These are phyloP conservation scores for Trichonephila inaurata DNA, from an alignment of 1,140 invertebrate genomes.

Conservation along the genomic window DNA sequence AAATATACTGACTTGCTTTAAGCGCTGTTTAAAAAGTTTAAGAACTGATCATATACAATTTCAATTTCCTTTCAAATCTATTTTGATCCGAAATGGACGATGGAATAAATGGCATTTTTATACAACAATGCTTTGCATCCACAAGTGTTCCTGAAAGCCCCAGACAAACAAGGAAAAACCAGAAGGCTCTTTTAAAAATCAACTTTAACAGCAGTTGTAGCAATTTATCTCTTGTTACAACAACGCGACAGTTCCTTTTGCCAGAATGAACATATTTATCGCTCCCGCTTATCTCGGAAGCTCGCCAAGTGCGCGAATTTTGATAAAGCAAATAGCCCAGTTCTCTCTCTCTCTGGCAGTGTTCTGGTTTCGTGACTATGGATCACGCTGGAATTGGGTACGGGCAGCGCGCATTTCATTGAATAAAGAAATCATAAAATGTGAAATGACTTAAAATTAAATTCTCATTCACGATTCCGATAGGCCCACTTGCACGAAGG, in stretches of 20 bases:
- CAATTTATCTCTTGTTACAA: constrained; percentile 39
- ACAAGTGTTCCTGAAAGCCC: neutral
- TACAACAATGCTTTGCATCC: neutral
- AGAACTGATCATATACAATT: neutral
- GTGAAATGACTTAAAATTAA: constrained; percentile 28
- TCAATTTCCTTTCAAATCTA: neutral
- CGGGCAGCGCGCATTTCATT: neutral
- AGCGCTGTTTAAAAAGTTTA: neutral
- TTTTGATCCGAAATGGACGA: neutral
- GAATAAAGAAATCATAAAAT: constrained; percentile 42
- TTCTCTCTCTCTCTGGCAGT: neutral
- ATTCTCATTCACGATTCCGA: constrained; percentile 1
- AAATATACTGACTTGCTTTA: too few species aligned
- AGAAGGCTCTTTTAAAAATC: constrained; percentile 24
- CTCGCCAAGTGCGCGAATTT: constrained; percentile 51
- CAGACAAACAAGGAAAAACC: constrained; percentile 56
- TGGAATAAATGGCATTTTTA: neutral
- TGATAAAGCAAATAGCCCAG: constrained; percentile 30
- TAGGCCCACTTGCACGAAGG: neutral
- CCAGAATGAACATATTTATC: constrained; percentile 41
- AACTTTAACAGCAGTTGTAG: constrained; percentile 31
- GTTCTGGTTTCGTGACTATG: constrained; percentile 17
- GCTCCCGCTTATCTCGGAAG: neutral
- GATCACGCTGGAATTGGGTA: constrained; percentile 30
- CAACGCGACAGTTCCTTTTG: constrained; percentile 2